Evolutionary conservation across 2,888 invertebrate species (phyloP), one percentile per base, ranked within the genome.

Genomic region (Galeopsomyia nigrocyanea): DNA sequence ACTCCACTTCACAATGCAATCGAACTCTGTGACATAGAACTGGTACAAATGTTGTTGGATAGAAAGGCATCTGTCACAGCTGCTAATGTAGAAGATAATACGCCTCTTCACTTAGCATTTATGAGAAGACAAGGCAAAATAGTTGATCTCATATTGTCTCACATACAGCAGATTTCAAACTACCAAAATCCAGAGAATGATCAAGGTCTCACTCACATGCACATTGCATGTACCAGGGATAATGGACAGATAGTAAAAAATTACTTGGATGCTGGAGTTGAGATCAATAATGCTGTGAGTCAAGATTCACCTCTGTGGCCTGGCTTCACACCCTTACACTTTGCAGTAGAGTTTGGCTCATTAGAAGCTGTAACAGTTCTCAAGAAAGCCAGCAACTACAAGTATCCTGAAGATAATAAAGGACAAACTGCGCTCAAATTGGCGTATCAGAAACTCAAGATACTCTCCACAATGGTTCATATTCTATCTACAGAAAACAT

Each of bases 1-100:
- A 69, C 68, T 17, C 68, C 63, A 19, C 46, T 69, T 1, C 68
- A 69, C 21, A 31, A 62, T 49, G 68, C 68, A n/a, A 49, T 63
- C 1, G 49, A 19, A 1, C 1, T 62, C 5, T 26, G 17, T 1
- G 55, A 62, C n/a, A 26, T 31, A 14, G 62, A 69, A 22, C 26
- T 69, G 6, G 21, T 69, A 17, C 16, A 17, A 5, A 49, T 10
- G 16, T 39, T 69, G 14, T 13, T 69, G 17, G 17, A 19, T 3
- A 49, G 19, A 62, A 55, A 55, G 3, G 68, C 62, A 39, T 69
- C 68, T 9, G 21, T 69, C 13, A 2, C 13, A 1, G 49, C 3
- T 6, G 16, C 9, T 7, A 62, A 69, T 56, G 10, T 10, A 3
- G 39, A 69, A 53, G 62, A 56, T 47, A 49, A 55, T 7, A 49